Base-by-base conservation (phyloP, 2,888 invertebrate species). In the Sinodicranocentrus sp. region DNA sequence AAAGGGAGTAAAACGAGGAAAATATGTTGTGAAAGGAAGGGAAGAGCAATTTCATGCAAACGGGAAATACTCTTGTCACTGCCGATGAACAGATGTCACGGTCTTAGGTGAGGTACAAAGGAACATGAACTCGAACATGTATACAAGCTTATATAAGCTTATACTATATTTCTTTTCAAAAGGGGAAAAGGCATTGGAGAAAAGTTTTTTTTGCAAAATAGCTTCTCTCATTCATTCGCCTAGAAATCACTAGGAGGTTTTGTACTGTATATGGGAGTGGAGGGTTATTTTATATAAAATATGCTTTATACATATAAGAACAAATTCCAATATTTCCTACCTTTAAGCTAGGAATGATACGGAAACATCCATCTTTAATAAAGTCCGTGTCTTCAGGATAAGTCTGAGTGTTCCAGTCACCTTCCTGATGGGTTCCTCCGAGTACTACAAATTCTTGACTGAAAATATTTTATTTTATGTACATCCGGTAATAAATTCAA, bases 341-440 rank as follows among this genome's bases (percentile, higher is more conserved):
- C 91, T 93, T 90, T 5, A 96, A 89, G 0, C 93, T 91, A 0
- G 95, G 95, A 25, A 94, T 86, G 3, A 94, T 90, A 63, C 91
- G 89, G 3, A 89, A 90, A 88, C 95, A 95, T 6, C 94, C 94
- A 0, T 92, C 90, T 19, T 92, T 89, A 88, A 96, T 95, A 78
- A 92, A 92, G 1, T 92, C 90, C 0, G 92, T 92, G 88, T 96
- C 95, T 1, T 90, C 87, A 0, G 91, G 89, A 68, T 92, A 91
- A 0, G 93, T 89, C 0, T 90, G 89, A 0, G 90, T 90, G 89
- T 93, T 93, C 90, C 92, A 94, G 89, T 95, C 92, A 68, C 92
- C 90, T 85, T 92, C 91, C 90, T 96, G 95, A 86, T 94, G 93
- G 0, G 96, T 96, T 0, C 96, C 96, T 0, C 96, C 96, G 48